Evolutionary conservation across 92 coral and sea anemone genomes (phyloP).

Genomic region (Phenganax stokvisi): DNA sequence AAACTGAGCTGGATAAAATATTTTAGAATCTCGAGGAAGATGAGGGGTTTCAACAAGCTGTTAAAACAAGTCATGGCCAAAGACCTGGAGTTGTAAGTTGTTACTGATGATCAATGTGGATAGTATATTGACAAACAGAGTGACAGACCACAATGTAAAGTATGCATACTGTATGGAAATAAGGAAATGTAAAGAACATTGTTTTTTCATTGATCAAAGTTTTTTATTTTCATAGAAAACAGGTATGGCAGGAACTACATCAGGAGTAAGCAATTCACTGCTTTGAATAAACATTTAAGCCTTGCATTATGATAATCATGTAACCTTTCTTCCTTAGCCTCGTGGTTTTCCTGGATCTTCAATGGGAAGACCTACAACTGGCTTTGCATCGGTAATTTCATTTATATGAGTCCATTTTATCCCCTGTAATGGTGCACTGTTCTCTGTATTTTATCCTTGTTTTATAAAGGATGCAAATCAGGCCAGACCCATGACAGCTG

Average conservation of each 20-base stretch:
- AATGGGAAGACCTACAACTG: conserved; percentile 96
- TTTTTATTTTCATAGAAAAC: conserved; percentile 66
- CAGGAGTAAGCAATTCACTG: conserved; percentile 59
- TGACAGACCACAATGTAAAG: neutral
- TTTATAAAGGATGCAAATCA: conserved; percentile 70
- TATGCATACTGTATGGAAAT: neutral
- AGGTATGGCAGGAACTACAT: conserved; percentile 57
- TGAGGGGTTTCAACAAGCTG: conserved; percentile 94
- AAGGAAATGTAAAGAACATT: neutral
- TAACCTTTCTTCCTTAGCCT: conserved; percentile 46
- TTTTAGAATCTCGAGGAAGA: conserved; percentile 93
- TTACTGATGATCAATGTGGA: neutral
- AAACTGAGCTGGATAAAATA: neutral
- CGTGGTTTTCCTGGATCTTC: conserved; percentile 90
- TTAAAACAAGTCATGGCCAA: conserved; percentile 97
- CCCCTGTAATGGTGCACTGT: neutral
- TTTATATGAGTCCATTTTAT: neutral
- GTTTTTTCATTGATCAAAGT: neutral
- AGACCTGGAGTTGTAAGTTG: conserved; percentile 90
- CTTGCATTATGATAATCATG: neutral
- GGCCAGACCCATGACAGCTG: conserved; percentile 99
- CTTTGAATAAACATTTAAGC: neutral
- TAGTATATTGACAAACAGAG: neutral
- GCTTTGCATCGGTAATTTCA: conserved; percentile 68
- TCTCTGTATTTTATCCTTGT: neutral